These are phyloP conservation scores for Gadus chalcogrammus DNA, from an alignment of 2,113 vertebrate species.

Conservation along the genomic window DNA sequence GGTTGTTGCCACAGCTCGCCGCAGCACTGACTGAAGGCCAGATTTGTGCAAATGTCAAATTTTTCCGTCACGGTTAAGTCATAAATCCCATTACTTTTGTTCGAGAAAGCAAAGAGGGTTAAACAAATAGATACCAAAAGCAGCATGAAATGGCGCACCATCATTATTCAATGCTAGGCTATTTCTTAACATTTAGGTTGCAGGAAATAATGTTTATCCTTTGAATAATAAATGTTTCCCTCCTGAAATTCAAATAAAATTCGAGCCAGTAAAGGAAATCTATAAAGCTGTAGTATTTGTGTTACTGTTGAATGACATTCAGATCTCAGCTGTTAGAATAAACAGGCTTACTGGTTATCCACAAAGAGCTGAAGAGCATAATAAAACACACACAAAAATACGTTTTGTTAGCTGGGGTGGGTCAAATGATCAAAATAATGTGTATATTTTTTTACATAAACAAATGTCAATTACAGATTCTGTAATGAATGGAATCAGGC, in stretches of 20 bases:
- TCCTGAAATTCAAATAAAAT: conserved; percentile 20
- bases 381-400: conserved; percentile 23
- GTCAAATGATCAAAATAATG: no score
- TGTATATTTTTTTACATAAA: no score
- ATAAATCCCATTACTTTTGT: conserved; percentile 74
- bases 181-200: conserved; percentile 59
- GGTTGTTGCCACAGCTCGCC: conserved; percentile 60
- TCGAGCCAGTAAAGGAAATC: conserved; percentile 49
- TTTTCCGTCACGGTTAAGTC: conserved; percentile 60
- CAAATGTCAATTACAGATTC: no score
- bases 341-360: conserved; percentile 33
- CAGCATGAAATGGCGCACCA: conserved; percentile 51
- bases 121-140: conserved; percentile 64
- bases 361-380: conserved; percentile 39
- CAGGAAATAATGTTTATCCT: conserved; percentile 71
- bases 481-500: no score
- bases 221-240: conserved; percentile 65
- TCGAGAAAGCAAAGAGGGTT: conserved; percentile 63
- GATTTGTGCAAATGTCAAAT: conserved; percentile 77
- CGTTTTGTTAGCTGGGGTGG: neutral
- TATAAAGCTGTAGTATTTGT: conserved; percentile 59
- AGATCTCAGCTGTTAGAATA: neutral
- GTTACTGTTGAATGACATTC: conserved; percentile 55
- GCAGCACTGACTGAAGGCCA: conserved; percentile 72
- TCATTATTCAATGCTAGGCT: conserved; percentile 56